Percentiles rank a stretch among this genome's conserved stretches.
Evolutionary conservation across 2,797 vertebrate species (phyloP).

Genomic region (Helostoma temminkii): DNA sequence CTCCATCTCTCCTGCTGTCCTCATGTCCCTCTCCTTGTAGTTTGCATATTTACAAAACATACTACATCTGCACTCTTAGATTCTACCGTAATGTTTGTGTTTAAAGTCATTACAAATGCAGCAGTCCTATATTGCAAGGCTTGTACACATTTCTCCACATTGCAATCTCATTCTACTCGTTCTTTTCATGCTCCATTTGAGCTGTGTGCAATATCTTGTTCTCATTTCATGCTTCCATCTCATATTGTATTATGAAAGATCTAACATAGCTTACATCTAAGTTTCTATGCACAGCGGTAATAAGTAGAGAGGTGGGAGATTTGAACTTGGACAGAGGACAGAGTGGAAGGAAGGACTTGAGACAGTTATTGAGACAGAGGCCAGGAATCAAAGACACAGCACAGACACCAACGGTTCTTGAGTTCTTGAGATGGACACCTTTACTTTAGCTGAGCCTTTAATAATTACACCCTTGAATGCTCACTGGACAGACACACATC

Average conservation of each 20-base stretch:
- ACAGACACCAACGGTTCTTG: conserved; percentile 53
- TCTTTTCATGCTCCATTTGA: conserved; percentile 73
- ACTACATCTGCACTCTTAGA: conserved; percentile 16
- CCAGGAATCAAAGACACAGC: conserved; percentile 36
- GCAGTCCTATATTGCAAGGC: conserved; percentile 33
- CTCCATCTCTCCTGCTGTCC: conserved; percentile 19
- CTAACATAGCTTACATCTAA: conserved; percentile 53
- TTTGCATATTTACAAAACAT: conserved; percentile 31
- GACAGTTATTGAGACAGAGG: conserved; percentile 40
- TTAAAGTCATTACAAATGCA: conserved; percentile 37
- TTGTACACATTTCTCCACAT: conserved; percentile 18
- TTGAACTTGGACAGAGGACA: conserved; percentile 35
- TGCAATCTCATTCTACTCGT: conserved; percentile 51
- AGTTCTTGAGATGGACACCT: conserved; percentile 64
- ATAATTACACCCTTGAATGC: conserved; percentile 11
- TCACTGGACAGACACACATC: conserved; percentile 11
- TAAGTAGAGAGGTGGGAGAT: conserved; percentile 37
- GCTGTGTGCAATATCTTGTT: conserved; percentile 63
- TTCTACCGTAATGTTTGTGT: conserved; percentile 31
- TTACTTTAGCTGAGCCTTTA: conserved; percentile 28
- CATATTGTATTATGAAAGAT: conserved; percentile 62
- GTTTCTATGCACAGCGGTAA: conserved; percentile 42
- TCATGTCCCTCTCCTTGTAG: not conserved
- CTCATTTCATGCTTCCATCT: conserved; percentile 65
- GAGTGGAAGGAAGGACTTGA: conserved; percentile 25